Evolutionary conservation across 2,888 invertebrate genomes (phyloP).

Genomic region (Euplexia lucipara): DNA sequence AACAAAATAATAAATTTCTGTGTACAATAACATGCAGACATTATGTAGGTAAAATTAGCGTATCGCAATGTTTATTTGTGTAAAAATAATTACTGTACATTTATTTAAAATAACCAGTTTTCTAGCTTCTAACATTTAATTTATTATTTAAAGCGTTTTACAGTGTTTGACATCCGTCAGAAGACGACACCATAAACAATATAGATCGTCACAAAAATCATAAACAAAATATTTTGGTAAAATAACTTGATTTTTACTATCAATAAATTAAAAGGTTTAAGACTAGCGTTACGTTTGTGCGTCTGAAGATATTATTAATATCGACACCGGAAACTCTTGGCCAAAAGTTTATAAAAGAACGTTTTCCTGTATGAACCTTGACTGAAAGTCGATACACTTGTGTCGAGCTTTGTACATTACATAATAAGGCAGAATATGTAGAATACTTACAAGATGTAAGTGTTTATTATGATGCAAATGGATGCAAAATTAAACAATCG

Average conservation of each 20-base stretch:
- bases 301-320: constrained; percentile 59
- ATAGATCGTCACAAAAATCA: constrained; percentile 30
- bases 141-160: constrained; percentile 3
- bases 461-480: background rate
- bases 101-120: too few species aligned
- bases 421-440: constrained; percentile 1
- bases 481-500: background rate
- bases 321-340: constrained; percentile 59
- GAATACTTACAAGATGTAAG: background rate
- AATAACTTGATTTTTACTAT: constrained; percentile 44
- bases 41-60: background rate
- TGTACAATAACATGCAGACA: background rate
- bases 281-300: constrained; percentile 34
- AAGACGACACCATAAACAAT: constrained; percentile 6
- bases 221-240: constrained; percentile 32
- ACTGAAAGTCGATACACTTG: constrained; percentile 21
- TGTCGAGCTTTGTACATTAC: constrained; percentile 7
- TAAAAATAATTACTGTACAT: background rate
- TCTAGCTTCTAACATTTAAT: too few species aligned
- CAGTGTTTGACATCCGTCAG: constrained; percentile 32
- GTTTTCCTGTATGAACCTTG: constrained; percentile 63
- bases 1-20: background rate
- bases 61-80: background rate
- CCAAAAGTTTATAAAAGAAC: constrained; percentile 51
- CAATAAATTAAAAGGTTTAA: constrained; percentile 60